These are phyloP conservation scores for Chelmon rostratus DNA, from an alignment of 2,797 vertebrate species.

Conservation along the genomic window DNA sequence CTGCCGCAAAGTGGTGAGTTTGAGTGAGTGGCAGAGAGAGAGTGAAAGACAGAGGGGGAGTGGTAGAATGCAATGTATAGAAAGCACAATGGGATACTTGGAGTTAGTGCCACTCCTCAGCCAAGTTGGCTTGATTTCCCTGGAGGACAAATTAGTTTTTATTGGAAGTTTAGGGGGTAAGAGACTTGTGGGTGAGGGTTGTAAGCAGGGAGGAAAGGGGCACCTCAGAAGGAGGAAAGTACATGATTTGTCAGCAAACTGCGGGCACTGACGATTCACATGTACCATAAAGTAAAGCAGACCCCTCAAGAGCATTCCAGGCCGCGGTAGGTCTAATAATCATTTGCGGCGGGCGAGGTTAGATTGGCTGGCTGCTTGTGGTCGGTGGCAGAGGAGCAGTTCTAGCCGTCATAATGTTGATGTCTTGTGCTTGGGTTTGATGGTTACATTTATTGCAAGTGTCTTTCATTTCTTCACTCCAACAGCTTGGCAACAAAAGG, in stretches of 20 bases:
- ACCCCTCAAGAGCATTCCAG: slow-evolving; percentile 54
- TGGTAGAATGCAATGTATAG: slow-evolving; percentile 33
- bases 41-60: slow-evolving; percentile 11
- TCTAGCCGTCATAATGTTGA: slow-evolving; percentile 30
- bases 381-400: slow-evolving; percentile 51
- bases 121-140: slow-evolving; percentile 71
- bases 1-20: not conserved
- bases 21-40: slow-evolving; percentile 17
- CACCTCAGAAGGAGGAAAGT: slow-evolving; percentile 53
- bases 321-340: slow-evolving; percentile 43
- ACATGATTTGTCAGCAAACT: slow-evolving; percentile 78
- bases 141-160: slow-evolving; percentile 77
- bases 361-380: slow-evolving; percentile 32
- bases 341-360: slow-evolving; percentile 49
- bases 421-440: slow-evolving; percentile 45
- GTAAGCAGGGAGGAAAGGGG: slow-evolving; percentile 49
- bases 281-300: slow-evolving; percentile 57
- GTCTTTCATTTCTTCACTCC: slow-evolving; percentile 6
- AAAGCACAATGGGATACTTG: slow-evolving; percentile 67
- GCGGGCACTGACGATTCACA: slow-evolving; percentile 43
- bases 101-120: slow-evolving; percentile 65
- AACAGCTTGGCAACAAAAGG: not conserved
- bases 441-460: slow-evolving; percentile 38
- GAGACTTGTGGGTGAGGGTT: slow-evolving; percentile 49
- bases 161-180: slow-evolving; percentile 60